These are phyloP conservation scores for Avahi laniger DNA, from an alignment of 2,797 vertebrate genomes.

Conservation along the genomic window DNA sequence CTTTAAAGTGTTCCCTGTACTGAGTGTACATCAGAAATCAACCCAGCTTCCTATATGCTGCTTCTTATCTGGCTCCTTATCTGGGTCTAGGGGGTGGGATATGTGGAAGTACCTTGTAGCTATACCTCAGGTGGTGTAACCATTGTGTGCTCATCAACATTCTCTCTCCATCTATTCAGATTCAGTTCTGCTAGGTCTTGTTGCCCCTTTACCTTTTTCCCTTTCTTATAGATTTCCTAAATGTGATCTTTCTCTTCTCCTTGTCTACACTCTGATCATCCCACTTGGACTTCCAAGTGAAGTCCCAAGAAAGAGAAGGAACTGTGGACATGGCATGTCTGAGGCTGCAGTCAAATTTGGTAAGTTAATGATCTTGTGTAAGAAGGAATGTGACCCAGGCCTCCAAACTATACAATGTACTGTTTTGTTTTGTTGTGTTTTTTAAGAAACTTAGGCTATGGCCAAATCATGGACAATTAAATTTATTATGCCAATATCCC, in stretches of 20 bases:
- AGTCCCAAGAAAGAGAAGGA: constrained; percentile 8
- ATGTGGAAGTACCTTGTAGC: not conserved
- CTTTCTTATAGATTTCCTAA: not conserved
- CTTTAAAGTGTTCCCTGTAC: not conserved
- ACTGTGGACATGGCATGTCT: not conserved
- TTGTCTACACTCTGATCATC: not conserved
- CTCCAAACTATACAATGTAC: not conserved
- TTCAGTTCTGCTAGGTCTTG: not conserved
- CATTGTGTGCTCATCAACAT: not conserved
- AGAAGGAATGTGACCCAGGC: not conserved
- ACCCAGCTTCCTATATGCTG: not conserved
- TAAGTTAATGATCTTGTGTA: constrained; percentile 12
- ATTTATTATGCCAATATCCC: not conserved
- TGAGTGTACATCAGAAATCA: not conserved
- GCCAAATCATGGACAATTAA: not conserved
- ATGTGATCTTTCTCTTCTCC: not conserved
- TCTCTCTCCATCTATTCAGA: not conserved
- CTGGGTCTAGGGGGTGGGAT: not conserved
- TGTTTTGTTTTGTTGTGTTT: not conserved
- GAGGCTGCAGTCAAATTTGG: not conserved
- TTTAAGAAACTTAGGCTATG: not conserved
- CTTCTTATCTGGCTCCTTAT: not conserved
- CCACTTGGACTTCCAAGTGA: not conserved
- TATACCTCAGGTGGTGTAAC: not conserved
- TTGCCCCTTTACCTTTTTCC: not conserved